A percentile compares a stretch with the other conserved stretches of the same genome.
These are phyloP conservation scores for Ochlodes sylvanus DNA, from an alignment of 2,888 invertebrate genomes.

Conservation along the genomic window DNA sequence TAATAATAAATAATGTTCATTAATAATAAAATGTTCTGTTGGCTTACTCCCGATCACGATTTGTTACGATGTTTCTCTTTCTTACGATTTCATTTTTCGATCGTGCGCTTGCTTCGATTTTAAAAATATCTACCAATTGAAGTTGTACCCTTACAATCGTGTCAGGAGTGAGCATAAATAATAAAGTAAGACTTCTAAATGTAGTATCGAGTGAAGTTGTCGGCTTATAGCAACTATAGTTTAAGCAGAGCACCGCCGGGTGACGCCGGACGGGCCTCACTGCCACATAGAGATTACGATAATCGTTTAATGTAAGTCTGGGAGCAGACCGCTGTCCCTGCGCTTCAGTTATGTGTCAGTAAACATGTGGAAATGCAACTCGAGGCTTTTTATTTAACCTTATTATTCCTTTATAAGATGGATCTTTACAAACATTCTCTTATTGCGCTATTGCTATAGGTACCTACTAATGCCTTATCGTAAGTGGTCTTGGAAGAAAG, in stretches of 20 bases:
- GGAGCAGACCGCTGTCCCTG: constrained; percentile 57
- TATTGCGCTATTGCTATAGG: too few species aligned
- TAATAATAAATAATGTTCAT: too few species aligned
- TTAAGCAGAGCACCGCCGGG: constrained; percentile 20
- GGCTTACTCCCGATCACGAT: too few species aligned
- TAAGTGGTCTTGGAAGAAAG: too few species aligned
- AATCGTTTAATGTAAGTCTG: constrained; percentile 61
- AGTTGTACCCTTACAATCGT: neutral
- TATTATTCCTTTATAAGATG: too few species aligned
- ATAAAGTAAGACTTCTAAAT: neutral
- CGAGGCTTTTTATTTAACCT: constrained; percentile 43
- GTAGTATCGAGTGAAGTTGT: constrained; percentile 1
- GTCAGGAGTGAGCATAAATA: neutral
- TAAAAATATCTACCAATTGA: neutral
- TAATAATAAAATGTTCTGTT: neutral
- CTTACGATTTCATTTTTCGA: neutral
- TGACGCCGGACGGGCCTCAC: constrained; percentile 54
- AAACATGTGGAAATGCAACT: constrained; percentile 69
- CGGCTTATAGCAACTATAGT: constrained; percentile 13
- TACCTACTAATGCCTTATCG: too few species aligned
- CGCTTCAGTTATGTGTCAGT: constrained; percentile 73
- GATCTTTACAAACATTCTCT: too few species aligned
- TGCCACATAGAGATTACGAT: constrained; percentile 72
- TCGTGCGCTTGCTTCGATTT: neutral
- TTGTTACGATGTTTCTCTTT: too few species aligned